Evolutionary conservation across 2,888 invertebrate genomes (phyloP).

Genomic region (Nomada ferruginata): DNA sequence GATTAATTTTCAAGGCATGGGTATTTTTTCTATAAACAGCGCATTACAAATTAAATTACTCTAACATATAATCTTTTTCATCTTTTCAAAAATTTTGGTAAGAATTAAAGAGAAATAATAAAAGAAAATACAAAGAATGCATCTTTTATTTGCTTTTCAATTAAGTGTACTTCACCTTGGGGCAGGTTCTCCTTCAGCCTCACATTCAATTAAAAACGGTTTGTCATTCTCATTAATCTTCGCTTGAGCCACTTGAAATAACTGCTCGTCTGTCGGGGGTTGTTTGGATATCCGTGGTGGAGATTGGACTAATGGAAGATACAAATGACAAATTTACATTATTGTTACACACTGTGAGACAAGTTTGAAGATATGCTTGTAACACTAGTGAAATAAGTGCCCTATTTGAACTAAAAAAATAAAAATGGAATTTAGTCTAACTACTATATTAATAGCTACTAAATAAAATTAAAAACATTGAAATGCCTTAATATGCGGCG

Average conservation of each 20-base stretch:
- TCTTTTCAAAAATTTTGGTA: background rate
- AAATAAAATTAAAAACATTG: background rate
- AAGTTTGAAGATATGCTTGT: background rate
- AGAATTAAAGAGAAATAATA: background rate
- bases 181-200: slow-evolving; percentile 97
- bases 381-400: background rate
- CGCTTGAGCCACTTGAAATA: slow-evolving; percentile 93
- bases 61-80: background rate
- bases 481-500: background rate
- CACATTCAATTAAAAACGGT: slow-evolving; percentile 98
- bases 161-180: slow-evolving; percentile 88
- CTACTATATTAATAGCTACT: background rate
- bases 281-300: slow-evolving; percentile 97
- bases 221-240: slow-evolving; percentile 94
- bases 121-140: background rate
- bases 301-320: slow-evolving; percentile 89
- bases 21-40: background rate
- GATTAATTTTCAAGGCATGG: slow-evolving; percentile 3
- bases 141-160: background rate
- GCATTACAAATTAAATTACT: background rate
- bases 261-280: slow-evolving; percentile 94
- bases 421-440: background rate
- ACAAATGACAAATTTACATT: slow-evolving; percentile 43
- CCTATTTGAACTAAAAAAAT: background rate
- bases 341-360: slow-evolving; percentile 22